These are phyloP conservation scores for Pseudopleuronectes americanus DNA, from an alignment of 2,797 vertebrate species.

Conservation along the genomic window DNA sequence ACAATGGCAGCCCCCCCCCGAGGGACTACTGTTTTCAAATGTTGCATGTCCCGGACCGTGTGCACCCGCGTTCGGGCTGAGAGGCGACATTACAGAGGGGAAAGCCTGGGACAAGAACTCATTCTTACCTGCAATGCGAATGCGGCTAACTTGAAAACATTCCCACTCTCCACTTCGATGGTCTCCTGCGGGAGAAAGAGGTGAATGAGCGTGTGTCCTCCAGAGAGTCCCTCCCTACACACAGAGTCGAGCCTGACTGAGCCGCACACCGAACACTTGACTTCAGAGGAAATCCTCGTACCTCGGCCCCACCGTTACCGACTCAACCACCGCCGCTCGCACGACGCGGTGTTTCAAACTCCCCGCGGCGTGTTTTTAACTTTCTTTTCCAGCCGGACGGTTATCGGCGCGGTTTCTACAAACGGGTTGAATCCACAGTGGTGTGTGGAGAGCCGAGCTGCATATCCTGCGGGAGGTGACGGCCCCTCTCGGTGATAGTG, in stretches of 20 bases:
- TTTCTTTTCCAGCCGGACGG: fast-evolving
- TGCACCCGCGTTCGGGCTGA: conserved; percentile 39
- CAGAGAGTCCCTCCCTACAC: conserved; percentile 6
- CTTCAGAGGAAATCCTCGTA: conserved; percentile 72
- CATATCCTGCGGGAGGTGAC: neutral
- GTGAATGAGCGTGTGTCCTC: neutral
- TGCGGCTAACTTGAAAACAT: conserved; percentile 94
- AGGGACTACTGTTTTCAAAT: conserved; percentile 64
- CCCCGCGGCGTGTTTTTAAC: neutral
- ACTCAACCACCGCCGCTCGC: conserved; percentile 80
- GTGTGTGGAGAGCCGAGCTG: fast-evolving
- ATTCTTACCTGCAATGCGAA: conserved; percentile 94
- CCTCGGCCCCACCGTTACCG: conserved; percentile 83
- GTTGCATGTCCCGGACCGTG: conserved; percentile 29
- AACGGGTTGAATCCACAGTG: neutral
- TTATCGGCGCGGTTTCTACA: neutral
- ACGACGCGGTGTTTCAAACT: conserved; percentile 11
- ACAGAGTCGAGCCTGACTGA: conserved; percentile 25
- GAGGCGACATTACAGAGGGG: conserved; percentile 25
- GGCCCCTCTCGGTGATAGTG: conserved; percentile 55
- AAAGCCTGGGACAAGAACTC: conserved; percentile 48
- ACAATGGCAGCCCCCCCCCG: conserved; percentile 15
- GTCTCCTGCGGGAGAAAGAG: conserved; percentile 82
- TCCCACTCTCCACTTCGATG: conserved; percentile 92
- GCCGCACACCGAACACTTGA: conserved; percentile 67